Evolutionary conservation across 2,113 vertebrate species (phyloP), one percentile per base, ranked within the genome.

Genomic region (Osmerus eperlanus): DNA sequence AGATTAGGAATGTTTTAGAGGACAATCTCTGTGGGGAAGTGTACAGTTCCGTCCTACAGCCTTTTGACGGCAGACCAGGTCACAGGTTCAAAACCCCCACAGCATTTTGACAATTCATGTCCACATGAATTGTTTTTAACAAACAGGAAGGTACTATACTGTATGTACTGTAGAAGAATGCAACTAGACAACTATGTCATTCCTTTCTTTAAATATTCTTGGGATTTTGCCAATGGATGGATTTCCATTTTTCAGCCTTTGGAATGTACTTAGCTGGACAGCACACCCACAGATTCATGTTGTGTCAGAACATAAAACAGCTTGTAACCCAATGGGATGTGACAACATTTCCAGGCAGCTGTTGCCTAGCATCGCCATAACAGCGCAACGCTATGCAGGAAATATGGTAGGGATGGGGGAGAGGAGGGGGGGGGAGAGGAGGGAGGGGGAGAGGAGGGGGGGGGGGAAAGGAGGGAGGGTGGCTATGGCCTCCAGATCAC

Each of bases 331-430:
- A 32, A 6, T 69, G 64, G 71, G 68, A 68, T 63, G 32, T 65
- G 70, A 56, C 69, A 78, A 3, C 54, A 67, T 68, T 74, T 68
- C 72, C 65, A 62, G 36, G 58, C 21, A 25, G 71, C 5, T 65
- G 84, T 88, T 86, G 81, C 86, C 79, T 83, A 88, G 84, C 84
- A 70, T 1, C 66, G 28, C 12, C 84, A 86, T 16, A 87, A 88
- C 83, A 88, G 28, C 11, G 69, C 67, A 67, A 18, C 14, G 58
- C 68, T 70, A 69, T 72, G 71, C 81, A 81, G 85, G 73, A 86
- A 82, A 72, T 68, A 65, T 67, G 67, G 71, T 51, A 28, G 25
- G 3, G 25, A 28, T 28, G 25, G 4, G 32, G 25, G 25, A 28
- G 25, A 28, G 25, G 25, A 3, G 25, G 25, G 3, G 3, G 25